Base-by-base conservation (phyloP, 2,888 invertebrate genomes). In the Drepana falcataria region DNA sequence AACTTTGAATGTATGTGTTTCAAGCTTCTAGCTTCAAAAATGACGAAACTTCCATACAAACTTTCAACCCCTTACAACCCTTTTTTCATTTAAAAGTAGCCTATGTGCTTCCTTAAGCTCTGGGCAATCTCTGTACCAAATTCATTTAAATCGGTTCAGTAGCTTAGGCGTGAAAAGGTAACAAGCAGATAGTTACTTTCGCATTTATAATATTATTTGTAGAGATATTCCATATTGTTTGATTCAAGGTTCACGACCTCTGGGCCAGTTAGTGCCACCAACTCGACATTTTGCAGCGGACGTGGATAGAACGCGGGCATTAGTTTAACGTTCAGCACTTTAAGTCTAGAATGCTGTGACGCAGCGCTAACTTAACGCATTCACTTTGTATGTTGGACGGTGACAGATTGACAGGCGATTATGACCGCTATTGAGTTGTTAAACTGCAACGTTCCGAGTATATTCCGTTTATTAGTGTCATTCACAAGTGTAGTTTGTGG, bases 261-360 rank as follows among this genome's bases (percentile, higher is more conserved):
- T 71, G 66, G 34, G 52, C 60, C 60, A 63, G 71, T 66, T 75
- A 76, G 71, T 73, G 74, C 75, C 77, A 72, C 74, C 71, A 71
- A 72, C 73, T 73, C 72, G 63, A 77, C 79, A 75, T 79, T 79
- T 80, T 77, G 66, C 76, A 61, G 64, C 66, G 75, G 86, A 86
- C 85, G 77, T 81, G 76, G 81, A 87, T 75, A 65, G 75, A 87
- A 73, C 69, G 76, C 68, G 58, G 63, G 70, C 81, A 85, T 88
- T 86, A 83, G 75, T 85, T 75, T 83, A 83, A 85, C 79, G 81
- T 75, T 79, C 79, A 77, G 74, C 77, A 76, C 79, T 85, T 85
- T 77, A 78, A 73, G 74, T 67, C 75, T 76, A 83, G 75, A 85
- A 81, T 77, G 58, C 76, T 77, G 64, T 66, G 77, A 78, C 79